Conservation (phyloP, 2,888 invertebrate genomes). For the Xylocampa areola region DNA sequence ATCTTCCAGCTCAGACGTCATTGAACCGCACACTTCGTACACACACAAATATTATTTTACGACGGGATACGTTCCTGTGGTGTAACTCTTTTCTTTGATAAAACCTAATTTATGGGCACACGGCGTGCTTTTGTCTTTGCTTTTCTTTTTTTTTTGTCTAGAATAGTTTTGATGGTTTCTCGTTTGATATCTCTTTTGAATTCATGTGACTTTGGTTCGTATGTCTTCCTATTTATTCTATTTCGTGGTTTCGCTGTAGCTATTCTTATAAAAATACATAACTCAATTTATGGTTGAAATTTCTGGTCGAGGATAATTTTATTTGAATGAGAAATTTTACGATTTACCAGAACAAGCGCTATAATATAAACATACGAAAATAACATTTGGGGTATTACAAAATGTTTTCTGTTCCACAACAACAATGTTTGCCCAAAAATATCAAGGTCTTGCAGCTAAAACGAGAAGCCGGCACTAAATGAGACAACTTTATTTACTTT, state of each 20-base stretch:
- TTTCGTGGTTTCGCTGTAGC: neutral
- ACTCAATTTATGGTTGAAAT: neutral
- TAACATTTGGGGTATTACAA: conserved; percentile 22
- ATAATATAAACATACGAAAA: conserved; percentile 38
- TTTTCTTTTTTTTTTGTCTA: conserved; percentile 37
- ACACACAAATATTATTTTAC: conserved; percentile 32
- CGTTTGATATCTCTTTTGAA: conserved; percentile 32
- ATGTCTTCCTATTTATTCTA: too few species aligned
- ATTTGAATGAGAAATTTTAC: conserved; percentile 9
- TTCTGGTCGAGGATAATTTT: conserved; percentile 1
- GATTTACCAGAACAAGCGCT: conserved; percentile 25
- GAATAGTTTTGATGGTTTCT: conserved; percentile 36
- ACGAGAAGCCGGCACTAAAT: too few species aligned
- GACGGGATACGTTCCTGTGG: conserved; percentile 44
- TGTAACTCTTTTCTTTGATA: conserved; percentile 46
- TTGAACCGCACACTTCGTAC: conserved; percentile 26
- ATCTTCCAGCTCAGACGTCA: conserved; percentile 24
- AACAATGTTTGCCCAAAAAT: conserved; percentile 26
- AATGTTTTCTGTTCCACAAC: conserved; percentile 32
- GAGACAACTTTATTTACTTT: too few species aligned
- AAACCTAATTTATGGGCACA: conserved; percentile 37
- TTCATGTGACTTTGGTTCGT: conserved; percentile 13
- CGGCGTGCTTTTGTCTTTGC: conserved; percentile 44
- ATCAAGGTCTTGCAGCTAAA: conserved; percentile 6
- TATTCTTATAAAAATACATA: conserved; percentile 1